phyloP scores from a whole-genome alignment of 2,888 invertebrate species.

The Erebia aethiops region DNA sequence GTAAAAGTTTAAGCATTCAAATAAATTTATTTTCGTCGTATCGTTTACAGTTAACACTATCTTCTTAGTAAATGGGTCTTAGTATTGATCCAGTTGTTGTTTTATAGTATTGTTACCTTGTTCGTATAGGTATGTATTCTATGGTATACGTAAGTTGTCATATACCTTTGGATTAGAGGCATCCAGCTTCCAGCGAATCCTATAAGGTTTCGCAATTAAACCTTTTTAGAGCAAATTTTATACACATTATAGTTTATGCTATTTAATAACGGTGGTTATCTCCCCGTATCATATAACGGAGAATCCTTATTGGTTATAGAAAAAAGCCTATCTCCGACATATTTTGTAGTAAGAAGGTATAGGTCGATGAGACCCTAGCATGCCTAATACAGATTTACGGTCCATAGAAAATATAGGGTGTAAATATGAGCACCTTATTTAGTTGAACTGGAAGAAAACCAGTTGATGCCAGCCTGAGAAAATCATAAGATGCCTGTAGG shows the following conservation, averaged over 20 bases:
- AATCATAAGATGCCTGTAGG: conserved; percentile 55
- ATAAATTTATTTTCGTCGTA: no score
- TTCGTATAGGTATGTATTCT: no score
- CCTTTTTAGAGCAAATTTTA: conserved; percentile 13
- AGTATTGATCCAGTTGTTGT: no score
- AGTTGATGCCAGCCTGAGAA: conserved; percentile 76
- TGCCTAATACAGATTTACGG: conserved; percentile 49
- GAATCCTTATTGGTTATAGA: conserved; percentile 28
- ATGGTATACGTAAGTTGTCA: not conserved
- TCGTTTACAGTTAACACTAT: no score
- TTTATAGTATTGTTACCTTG: no score
- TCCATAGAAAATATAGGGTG: conserved; percentile 56
- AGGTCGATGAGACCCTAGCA: conserved; percentile 56
- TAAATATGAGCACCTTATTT: conserved; percentile 74
- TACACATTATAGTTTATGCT: not conserved
- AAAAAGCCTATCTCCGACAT: conserved; percentile 20
- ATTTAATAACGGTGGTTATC: conserved; percentile 12
- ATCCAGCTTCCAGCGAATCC: not conserved
- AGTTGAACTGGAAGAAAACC: conserved; percentile 72
- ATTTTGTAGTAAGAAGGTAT: conserved; percentile 33
- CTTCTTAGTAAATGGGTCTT: no score
- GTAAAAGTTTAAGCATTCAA: no score
- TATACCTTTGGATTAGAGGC: not conserved
- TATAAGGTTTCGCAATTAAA: conserved; percentile 10
- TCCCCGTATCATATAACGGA: conserved; percentile 26